Conservation (phyloP, 2,888 invertebrate genomes). For the Dendrolimus houi region DNA sequence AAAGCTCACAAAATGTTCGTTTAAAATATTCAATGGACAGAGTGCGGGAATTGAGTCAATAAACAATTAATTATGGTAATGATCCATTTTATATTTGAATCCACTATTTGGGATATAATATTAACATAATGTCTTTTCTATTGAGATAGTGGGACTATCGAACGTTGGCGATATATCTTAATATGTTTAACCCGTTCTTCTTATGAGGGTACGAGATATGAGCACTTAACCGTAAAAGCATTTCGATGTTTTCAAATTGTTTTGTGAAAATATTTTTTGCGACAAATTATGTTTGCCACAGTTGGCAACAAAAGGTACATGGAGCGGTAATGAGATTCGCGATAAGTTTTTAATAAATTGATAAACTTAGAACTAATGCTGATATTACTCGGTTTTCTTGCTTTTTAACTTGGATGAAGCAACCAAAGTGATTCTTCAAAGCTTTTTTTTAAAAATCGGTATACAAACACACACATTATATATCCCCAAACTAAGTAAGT, state of each 20-base stretch:
- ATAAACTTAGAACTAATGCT: too few relatives aligned
- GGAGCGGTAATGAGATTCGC: background rate
- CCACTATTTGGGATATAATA: conserved; percentile 12
- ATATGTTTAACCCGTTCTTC: conserved; percentile 12
- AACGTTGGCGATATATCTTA: conserved; percentile 12
- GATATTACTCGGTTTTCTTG: too few relatives aligned
- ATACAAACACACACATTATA: too few relatives aligned
- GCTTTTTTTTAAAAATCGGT: too few relatives aligned
- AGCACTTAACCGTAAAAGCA: background rate
- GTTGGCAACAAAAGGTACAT: background rate
- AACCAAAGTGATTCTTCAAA: too few relatives aligned
- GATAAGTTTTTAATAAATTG: too few relatives aligned
- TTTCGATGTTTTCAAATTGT: background rate
- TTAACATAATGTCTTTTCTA: conserved; percentile 18
- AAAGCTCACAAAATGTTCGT: conserved; percentile 21
- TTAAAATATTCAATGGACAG: conserved; percentile 18
- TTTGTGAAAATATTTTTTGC: background rate
- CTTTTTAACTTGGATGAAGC: too few relatives aligned
- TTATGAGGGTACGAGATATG: conserved; percentile 1
- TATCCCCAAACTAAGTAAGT: too few relatives aligned
- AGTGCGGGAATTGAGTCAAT: conserved; percentile 17
- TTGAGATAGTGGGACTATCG: conserved; percentile 6
- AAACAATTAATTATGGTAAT: conserved; percentile 36
- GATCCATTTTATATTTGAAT: conserved; percentile 23
- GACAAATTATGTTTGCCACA: background rate